Conservation (phyloP, 2,113 vertebrate species). For the Stigmatopora nigra region DNA sequence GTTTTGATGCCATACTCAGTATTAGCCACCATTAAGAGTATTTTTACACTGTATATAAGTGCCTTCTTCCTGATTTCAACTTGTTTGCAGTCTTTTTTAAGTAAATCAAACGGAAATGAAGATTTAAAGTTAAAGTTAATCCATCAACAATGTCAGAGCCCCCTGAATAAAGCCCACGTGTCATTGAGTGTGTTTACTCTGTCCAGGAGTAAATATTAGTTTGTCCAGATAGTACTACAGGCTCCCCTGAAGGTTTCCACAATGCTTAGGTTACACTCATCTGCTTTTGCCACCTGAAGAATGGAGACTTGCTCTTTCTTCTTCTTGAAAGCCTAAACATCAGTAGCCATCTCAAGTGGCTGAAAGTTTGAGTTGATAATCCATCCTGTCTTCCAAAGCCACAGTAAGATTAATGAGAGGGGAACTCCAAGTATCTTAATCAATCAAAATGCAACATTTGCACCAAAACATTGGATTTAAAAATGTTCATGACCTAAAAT, state of each 20-base stretch:
- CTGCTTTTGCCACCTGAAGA: constrained; percentile 38
- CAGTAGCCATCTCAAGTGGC: constrained; percentile 67
- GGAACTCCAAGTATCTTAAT: constrained; percentile 52
- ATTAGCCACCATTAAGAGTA: no score
- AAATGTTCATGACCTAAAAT: not conserved
- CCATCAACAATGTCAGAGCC: constrained; percentile 60
- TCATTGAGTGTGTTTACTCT: constrained; percentile 56
- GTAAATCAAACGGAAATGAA: constrained; percentile 44
- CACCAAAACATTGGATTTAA: not conserved
- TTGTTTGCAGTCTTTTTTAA: constrained; percentile 32
- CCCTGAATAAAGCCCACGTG: constrained; percentile 48
- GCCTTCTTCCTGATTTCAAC: not conserved
- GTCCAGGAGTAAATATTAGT: constrained; percentile 65
- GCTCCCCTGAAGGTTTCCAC: constrained; percentile 54
- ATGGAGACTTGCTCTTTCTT: constrained; percentile 58
- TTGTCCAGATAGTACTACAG: constrained; percentile 62
- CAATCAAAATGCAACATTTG: constrained; percentile 49
- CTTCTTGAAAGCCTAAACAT: constrained; percentile 62
- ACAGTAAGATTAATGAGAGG: constrained; percentile 60
- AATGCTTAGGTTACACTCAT: constrained; percentile 59
- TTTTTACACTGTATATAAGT: no score
- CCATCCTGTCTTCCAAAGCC: constrained; percentile 53
- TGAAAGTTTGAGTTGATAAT: constrained; percentile 66
- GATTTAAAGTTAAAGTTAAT: constrained; percentile 61
- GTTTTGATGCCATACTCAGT: no score